Percentiles rank a stretch among this genome's conserved stretches.
phyloP scores from a whole-genome alignment of 2,113 vertebrate genomes.

The Callithrix jacchus region DNA sequence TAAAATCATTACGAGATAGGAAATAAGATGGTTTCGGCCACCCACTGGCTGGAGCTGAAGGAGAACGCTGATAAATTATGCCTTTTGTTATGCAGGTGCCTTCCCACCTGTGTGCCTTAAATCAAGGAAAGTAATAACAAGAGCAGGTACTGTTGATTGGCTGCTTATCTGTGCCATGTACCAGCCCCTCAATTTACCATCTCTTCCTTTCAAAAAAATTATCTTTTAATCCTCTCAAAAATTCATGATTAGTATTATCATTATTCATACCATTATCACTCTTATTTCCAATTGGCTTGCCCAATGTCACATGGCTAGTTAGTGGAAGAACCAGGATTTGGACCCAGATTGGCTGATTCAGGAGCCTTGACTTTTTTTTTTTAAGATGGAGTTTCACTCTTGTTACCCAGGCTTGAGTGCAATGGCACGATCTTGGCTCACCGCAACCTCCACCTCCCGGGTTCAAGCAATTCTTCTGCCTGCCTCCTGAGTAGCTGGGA shows the following conservation, averaged over 20 bases:
- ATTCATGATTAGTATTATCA: background rate
- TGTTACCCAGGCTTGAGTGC: no score
- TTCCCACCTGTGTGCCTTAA: background rate
- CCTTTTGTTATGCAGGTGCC: background rate
- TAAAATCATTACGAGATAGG: slow-evolving; percentile 50
- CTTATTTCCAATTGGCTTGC: background rate
- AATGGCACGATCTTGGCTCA: no score
- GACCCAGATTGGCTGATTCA: background rate
- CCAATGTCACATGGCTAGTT: background rate
- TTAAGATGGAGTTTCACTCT: background rate
- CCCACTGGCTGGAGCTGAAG: background rate
- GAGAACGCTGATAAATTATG: background rate
- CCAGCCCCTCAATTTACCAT: background rate
- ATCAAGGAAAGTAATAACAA: background rate
- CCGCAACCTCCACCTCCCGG: no score
- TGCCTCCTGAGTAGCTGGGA: no score
- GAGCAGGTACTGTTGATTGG: background rate
- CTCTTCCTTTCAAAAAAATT: background rate
- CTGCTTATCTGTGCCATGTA: background rate
- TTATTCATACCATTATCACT: background rate
- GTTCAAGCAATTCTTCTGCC: no score
- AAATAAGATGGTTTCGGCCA: background rate
- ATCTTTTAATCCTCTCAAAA: slow-evolving; percentile 10
- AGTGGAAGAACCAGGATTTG: background rate
- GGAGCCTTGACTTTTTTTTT: background rate